Conservation (phyloP, 2,113 vertebrate species). For the Gallinago undulata region DNA sequence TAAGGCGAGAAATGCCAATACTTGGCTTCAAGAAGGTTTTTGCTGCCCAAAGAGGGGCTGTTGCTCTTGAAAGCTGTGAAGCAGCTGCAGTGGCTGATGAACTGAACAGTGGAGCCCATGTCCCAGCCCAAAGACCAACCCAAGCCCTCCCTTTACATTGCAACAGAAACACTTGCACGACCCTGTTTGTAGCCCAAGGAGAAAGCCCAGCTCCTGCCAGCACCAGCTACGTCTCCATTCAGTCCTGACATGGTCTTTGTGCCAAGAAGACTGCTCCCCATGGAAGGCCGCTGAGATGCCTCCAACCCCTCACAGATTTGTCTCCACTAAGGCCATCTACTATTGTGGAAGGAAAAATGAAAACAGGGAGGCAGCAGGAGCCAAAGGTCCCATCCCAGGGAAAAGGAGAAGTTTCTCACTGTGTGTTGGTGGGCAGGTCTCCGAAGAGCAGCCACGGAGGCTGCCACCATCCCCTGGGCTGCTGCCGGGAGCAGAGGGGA, state of each 20-base stretch:
- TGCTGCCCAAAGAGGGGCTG: not conserved
- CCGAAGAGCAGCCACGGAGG: not conserved
- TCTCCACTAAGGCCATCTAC: not conserved
- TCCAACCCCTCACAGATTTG: not conserved
- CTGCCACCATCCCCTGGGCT: not conserved
- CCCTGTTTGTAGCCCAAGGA: not conserved
- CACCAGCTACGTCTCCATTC: not conserved
- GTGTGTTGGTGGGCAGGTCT: not conserved
- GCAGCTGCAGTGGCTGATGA: not conserved
- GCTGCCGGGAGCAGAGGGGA: not conserved
- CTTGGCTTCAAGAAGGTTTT: not conserved
- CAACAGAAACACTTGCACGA: not conserved
- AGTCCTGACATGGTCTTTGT: not conserved
- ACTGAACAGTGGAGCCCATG: not conserved
- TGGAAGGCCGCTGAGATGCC: not conserved
- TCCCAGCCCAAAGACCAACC: not conserved
- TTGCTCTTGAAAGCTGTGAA: not conserved
- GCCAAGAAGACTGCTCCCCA: not conserved
- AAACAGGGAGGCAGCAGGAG: not conserved
- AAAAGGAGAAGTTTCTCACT: not conserved
- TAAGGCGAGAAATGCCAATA: not conserved
- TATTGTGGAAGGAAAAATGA: not conserved
- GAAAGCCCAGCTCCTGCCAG: not conserved
- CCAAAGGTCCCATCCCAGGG: not conserved
- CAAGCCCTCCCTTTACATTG: not conserved